Percentiles rank a stretch among this genome's conserved stretches.
phyloP scores from a whole-genome alignment of 2,888 invertebrate species.

The Brachylomia viminalis region DNA sequence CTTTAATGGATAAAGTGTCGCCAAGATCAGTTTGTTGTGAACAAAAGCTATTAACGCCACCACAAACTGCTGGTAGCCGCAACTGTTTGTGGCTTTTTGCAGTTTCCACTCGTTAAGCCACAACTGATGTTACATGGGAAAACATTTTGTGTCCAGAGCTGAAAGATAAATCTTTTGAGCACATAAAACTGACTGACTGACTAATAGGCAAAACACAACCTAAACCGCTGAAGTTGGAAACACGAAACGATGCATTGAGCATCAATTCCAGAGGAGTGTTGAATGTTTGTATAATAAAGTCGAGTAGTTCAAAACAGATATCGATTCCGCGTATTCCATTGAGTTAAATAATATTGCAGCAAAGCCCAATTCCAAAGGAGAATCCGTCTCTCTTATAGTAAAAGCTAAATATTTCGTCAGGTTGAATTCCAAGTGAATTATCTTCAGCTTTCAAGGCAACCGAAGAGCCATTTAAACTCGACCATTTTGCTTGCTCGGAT shows the following conservation, averaged over 20 bases:
- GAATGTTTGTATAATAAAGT: conserved; percentile 8
- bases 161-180: conserved; percentile 40
- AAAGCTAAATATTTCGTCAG: conserved; percentile 55
- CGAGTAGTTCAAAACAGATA: background rate
- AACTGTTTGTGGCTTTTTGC: conserved; percentile 57
- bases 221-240: conserved; percentile 27
- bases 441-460: conserved; percentile 54
- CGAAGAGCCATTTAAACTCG: conserved; percentile 53
- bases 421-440: conserved; percentile 51
- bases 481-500: conserved; percentile 53
- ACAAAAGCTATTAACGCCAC: conserved; percentile 58
- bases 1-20: conserved; percentile 42
- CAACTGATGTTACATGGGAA: conserved; percentile 47
- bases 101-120: conserved; percentile 59
- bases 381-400: conserved; percentile 11
- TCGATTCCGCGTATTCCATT: conserved; percentile 30
- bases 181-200: conserved; percentile 43
- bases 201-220: background rate
- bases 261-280: background rate
- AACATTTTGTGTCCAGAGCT: conserved; percentile 35
- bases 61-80: conserved; percentile 44
- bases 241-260: conserved; percentile 20
- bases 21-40: conserved; percentile 58
- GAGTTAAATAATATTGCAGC: conserved; percentile 26
- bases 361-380: conserved; percentile 26